A percentile compares a stretch with the other conserved stretches of the same genome.
These are phyloP conservation scores for Dorcus parallelipipedus DNA, from an alignment of 2,888 invertebrate genomes.

Conservation along the genomic window DNA sequence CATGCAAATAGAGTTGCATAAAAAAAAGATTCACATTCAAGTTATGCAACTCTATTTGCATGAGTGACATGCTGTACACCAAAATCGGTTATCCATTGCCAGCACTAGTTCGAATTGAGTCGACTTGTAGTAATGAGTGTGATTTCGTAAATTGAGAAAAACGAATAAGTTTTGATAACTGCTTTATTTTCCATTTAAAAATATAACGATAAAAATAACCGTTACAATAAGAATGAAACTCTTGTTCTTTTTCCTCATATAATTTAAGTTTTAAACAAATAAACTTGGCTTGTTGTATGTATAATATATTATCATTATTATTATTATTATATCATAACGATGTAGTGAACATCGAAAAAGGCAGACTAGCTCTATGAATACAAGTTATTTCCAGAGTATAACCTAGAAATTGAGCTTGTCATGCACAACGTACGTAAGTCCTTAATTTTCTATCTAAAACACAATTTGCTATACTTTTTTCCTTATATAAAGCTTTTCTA, in stretches of 20 bases:
- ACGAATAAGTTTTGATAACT: slow-evolving; percentile 11
- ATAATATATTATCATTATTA: slow-evolving; percentile 2
- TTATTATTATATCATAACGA: slow-evolving; percentile 10
- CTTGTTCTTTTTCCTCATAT: slow-evolving; percentile 5
- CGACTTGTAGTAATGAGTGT: no score
- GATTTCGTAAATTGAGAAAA: slow-evolving; percentile 1
- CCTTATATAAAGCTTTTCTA: slow-evolving; percentile 40
- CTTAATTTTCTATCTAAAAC: slow-evolving; percentile 35
- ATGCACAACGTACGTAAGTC: slow-evolving; percentile 35
- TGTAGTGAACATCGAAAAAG: slow-evolving; percentile 8
- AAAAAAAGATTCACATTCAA: no score
- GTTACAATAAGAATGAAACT: slow-evolving; percentile 11
- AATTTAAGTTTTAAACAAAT: slow-evolving; percentile 10
- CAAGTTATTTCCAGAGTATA: slow-evolving; percentile 27
- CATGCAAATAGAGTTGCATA: no score
- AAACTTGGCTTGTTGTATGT: slow-evolving; percentile 5
- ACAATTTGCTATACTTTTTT: slow-evolving; percentile 40
- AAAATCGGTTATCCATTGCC: no score
- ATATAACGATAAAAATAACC: slow-evolving; percentile 13
- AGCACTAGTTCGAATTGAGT: no score
- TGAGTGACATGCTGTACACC: no score
- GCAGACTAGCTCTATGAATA: slow-evolving; percentile 28
- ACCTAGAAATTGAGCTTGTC: slow-evolving; percentile 40
- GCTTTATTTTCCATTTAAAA: slow-evolving; percentile 17
- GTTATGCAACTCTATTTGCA: no score